A percentile compares a stretch with the other conserved stretches of the same genome.
Evolutionary conservation across 2,113 vertebrate genomes (phyloP).

Genomic region (Sebastes fasciatus): DNA sequence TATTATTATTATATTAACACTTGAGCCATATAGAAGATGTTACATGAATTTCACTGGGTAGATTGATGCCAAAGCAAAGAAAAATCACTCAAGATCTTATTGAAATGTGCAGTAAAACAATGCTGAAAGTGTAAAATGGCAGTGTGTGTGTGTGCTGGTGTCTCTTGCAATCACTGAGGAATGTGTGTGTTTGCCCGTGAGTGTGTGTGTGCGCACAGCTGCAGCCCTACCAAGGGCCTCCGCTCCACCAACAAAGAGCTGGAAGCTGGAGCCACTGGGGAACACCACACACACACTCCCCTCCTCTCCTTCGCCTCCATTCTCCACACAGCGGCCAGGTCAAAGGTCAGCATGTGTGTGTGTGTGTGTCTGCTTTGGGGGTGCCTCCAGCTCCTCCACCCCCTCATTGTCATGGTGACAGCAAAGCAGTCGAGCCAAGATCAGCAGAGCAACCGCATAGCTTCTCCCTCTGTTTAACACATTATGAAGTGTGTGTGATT

Average conservation of each 20-base stretch:
- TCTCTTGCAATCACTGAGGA: conserved; percentile 62
- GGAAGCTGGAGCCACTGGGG: conserved; percentile 70
- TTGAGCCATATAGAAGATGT: background rate
- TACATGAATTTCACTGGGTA: background rate
- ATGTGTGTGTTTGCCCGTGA: conserved; percentile 62
- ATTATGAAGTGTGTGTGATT: conserved; percentile 50
- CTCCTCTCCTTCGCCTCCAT: conserved; percentile 43
- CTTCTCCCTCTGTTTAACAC: conserved; percentile 67
- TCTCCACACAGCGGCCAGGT: conserved; percentile 64
- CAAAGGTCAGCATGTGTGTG: conserved; percentile 61
- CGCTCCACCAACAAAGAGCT: conserved; percentile 77
- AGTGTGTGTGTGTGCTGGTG: conserved; percentile 10
- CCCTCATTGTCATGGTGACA: conserved; percentile 75
- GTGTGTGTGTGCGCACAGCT: conserved; percentile 68
- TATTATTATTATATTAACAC: background rate
- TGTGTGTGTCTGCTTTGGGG: conserved; percentile 33
- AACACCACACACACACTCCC: conserved; percentile 43
- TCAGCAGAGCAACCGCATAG: conserved; percentile 59
- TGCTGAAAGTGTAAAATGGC: conserved; percentile 7
- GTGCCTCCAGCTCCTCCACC: conserved; percentile 27
- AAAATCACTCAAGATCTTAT: background rate
- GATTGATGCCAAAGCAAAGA: background rate
- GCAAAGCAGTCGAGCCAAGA: conserved; percentile 69
- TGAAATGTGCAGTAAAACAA: background rate
- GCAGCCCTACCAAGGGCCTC: conserved; percentile 73